Conservation (phyloP, 2,888 invertebrate species). For the Quadriops clusia region DNA sequence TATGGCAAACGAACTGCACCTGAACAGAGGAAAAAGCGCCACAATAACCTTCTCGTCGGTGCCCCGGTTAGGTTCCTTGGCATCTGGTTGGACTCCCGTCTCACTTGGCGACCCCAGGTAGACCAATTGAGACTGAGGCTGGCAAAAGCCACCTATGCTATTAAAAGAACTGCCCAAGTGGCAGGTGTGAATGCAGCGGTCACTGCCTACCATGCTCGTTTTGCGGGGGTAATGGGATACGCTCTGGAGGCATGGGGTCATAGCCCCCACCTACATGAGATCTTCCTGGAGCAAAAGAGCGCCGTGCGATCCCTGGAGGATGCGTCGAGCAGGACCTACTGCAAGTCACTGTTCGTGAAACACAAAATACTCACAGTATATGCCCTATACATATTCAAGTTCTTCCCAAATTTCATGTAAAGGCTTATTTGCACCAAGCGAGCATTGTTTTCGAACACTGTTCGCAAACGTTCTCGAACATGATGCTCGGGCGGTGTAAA, state of each 20-base stretch:
- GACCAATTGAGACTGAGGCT: not conserved
- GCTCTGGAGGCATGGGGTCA: constrained; percentile 1
- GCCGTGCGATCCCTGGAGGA: constrained; percentile 1
- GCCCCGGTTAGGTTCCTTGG: not conserved
- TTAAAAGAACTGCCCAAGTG: not conserved
- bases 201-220: too few species aligned
- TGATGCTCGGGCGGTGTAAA: too few species aligned
- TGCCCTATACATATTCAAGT: constrained; percentile 1
- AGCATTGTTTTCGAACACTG: too few species aligned
- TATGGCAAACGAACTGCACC: not conserved
- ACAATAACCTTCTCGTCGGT: not conserved
- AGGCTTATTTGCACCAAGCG: too few species aligned
- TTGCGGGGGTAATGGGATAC: constrained; percentile 1
- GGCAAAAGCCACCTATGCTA: not conserved
- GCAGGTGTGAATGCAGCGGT: not conserved
- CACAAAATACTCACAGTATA: constrained; percentile 1
- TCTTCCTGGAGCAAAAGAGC: not conserved
- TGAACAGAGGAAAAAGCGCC: not conserved
- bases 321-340: not conserved
- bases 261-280: not conserved
- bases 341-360: constrained; percentile 1
- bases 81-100: constrained; percentile 1
- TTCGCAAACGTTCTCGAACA: too few species aligned
- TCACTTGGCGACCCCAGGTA: not conserved
- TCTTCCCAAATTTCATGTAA: too few species aligned